These are phyloP conservation scores for Pharmacophagus antenor DNA, from an alignment of 2,888 invertebrate genomes.

Conservation along the genomic window DNA sequence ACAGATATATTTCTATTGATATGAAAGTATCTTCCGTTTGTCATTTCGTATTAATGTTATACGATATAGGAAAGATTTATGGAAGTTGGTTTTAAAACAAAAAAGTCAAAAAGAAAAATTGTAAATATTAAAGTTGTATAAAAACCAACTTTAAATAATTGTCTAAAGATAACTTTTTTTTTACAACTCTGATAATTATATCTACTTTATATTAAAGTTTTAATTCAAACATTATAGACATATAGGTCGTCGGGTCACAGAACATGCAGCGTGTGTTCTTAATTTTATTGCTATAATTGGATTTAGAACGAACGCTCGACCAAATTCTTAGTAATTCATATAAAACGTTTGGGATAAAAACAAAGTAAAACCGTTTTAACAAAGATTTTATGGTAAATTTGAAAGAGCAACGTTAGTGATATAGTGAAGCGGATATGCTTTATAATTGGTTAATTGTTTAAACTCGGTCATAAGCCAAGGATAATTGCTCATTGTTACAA, in stretches of 20 bases:
- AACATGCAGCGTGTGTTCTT: neutral
- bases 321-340: conserved; percentile 26
- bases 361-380: neutral
- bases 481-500: conserved; percentile 16
- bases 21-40: too few species aligned
- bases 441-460: conserved; percentile 18
- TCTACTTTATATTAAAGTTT: neutral
- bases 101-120: too few species aligned
- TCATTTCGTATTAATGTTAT: too few species aligned
- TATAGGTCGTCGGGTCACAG: conserved; percentile 23
- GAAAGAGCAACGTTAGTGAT: conserved; percentile 16
- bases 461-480: conserved; percentile 23
- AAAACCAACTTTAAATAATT: neutral
- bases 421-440: conserved; percentile 19
- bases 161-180: neutral
- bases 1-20: too few species aligned
- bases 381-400: neutral
- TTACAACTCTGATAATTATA: neutral
- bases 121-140: neutral
- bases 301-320: conserved; percentile 34
- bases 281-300: conserved; percentile 35
- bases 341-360: neutral
- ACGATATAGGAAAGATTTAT: too few species aligned
- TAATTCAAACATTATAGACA: conserved; percentile 3
- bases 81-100: neutral